These are phyloP conservation scores for Chamaea fasciata DNA, from an alignment of 2,113 vertebrate species.

Conservation along the genomic window DNA sequence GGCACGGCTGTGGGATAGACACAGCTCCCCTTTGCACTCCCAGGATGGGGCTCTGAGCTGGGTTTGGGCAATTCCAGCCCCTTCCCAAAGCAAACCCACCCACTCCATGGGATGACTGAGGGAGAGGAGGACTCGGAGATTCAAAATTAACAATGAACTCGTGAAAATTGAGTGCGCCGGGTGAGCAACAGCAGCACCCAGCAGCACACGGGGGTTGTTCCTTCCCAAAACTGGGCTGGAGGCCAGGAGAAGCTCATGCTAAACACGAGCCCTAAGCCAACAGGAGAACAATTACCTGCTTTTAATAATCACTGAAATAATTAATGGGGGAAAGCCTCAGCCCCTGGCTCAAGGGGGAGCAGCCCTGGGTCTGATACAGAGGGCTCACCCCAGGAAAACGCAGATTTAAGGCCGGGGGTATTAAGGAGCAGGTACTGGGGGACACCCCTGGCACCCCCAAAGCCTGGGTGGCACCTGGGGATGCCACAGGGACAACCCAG, in stretches of 20 bases:
- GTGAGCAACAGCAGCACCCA: not conserved
- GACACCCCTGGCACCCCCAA: not conserved
- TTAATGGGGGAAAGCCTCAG: slow-evolving; percentile 45
- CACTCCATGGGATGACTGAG: rapidly evolving
- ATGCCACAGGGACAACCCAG: rapidly evolving
- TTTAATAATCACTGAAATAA: slow-evolving; percentile 55
- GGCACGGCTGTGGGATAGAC: not conserved
- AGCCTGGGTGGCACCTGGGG: not conserved
- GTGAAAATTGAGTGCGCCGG: not conserved
- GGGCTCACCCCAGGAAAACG: not conserved
- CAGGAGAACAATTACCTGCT: slow-evolving; percentile 53
- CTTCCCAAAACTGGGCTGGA: slow-evolving; percentile 16
- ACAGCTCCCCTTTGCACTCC: not conserved
- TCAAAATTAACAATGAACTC: not conserved
- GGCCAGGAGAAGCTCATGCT: slow-evolving; percentile 17
- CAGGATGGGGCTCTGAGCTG: not conserved
- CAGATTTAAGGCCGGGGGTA: not conserved
- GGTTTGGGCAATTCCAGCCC: not conserved
- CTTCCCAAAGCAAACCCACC: not conserved
- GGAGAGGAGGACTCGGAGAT: not conserved
- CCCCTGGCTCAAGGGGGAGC: not conserved
- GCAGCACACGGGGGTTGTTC: not conserved
- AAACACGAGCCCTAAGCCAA: not conserved
- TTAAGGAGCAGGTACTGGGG: not conserved
- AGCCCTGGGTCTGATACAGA: not conserved